Base-by-base conservation (phyloP, 2,797 vertebrate genomes). In the Macropodus opercularis region DNA sequence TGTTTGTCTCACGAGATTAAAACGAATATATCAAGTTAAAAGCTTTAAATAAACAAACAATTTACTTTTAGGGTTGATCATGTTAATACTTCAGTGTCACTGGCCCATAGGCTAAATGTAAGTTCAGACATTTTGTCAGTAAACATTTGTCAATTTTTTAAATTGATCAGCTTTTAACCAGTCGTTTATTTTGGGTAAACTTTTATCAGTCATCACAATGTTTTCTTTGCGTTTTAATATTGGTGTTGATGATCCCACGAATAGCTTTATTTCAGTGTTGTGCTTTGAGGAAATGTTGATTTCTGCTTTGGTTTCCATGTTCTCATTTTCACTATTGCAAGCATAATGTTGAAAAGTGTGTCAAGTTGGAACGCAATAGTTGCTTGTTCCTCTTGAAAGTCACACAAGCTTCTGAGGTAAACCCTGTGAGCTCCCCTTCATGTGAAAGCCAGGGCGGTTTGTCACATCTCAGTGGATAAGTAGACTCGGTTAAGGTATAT, bases 311-410 rank as follows among this genome's bases (percentile, higher is more conserved):
- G 32, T 61, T 63, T 71, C 11, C 10, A 34, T 29, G 36, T 72
- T 75, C 44, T 62, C 17, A 1, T 59, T 75, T 69, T 51, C 9
- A 35, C 29, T 6, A 17, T 49, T 35, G 13, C 27, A 14, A 39
- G 17, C 10, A 4, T 4, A 0, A 2, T 10, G 22, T 38, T 55
- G 19, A 55, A 27, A 56, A 46, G 24, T 43, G 23, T 61, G 46
- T 40, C 13, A 26, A 13, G 26, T 15, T 14, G 31, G 8, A 9
- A 14, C 2, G 18, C 11, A 9, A 5, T 38, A 14, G 44, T 60
- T 1, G 26, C 47, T 56, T 53, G 32, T 85, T 87, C 80, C 75
- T 68, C 71, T 62, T 75, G 11, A 55, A 40, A 35, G 52, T 17
- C 26, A 26, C 34, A 8, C 27, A 12, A 2, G 22, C 40, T 65